Evolutionary conservation across 2,888 invertebrate genomes (phyloP).

Genomic region (Copidosoma aretas): DNA sequence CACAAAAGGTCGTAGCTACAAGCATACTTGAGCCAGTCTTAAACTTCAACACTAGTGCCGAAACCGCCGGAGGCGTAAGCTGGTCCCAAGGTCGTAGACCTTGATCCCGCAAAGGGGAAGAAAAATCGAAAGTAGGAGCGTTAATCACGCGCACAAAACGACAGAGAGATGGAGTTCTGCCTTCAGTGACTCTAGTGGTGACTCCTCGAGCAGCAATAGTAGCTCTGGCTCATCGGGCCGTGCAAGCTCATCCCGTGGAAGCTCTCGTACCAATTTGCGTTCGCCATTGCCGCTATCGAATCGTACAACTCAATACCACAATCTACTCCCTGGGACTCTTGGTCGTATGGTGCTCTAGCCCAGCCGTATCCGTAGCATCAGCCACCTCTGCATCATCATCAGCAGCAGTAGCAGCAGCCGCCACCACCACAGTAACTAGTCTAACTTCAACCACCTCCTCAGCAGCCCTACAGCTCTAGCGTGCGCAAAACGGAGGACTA

Average conservation of each 20-base stretch:
- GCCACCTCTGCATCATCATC: too few species aligned
- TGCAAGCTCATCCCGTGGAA: too few species aligned
- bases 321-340: too few species aligned
- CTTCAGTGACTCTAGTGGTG: too few species aligned
- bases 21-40: constrained; percentile 48
- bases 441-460: constrained; percentile 59
- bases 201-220: too few species aligned
- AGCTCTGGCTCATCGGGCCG: too few species aligned
- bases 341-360: constrained; percentile 73
- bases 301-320: too few species aligned
- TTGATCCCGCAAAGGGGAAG: background rate
- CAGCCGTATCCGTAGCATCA: constrained; percentile 60
- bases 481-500: constrained; percentile 65
- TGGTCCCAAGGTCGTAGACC: background rate
- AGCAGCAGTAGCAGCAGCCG: too few species aligned
- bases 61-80: constrained; percentile 31
- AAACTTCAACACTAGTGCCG: constrained; percentile 56
- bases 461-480: constrained; percentile 58
- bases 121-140: background rate
- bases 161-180: too few species aligned
- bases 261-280: too few species aligned
- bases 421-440: constrained; percentile 29
- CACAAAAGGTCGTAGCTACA: constrained; percentile 41
- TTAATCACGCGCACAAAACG: background rate
- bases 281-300: too few species aligned